Evolutionary conservation across 92 coral and sea anemone species (phyloP), one percentile per base, ranked within the genome.

Genomic region (Epizoanthus scotinus): DNA sequence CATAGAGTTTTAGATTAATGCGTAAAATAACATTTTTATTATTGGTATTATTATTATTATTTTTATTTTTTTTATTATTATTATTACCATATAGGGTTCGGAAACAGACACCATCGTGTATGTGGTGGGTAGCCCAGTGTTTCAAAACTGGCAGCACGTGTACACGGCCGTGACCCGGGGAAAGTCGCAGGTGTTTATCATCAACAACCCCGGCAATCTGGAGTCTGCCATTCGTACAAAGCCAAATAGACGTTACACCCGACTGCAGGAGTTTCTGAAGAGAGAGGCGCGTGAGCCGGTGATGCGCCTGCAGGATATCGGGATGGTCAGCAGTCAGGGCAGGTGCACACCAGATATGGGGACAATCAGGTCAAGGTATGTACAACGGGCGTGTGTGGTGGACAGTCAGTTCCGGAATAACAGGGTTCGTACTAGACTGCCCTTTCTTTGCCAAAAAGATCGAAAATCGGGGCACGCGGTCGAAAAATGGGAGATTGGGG

Each of bases 91-190:
- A n/a, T 17, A 71, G 78, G 78, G 78, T 7, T 71, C 78, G 29
- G 78, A 71, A 25, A 53, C 62, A 71, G 63, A 71, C 8, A 15
- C 63, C 4, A 54, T 71, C 12, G 78, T 71, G 63, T 71, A 71
- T 71, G 78, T 71, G 20, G 78, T 71, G 6, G 78, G 78, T 22
- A 71, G 78, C 31, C 78, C 78, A 7, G 18, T 17, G 21, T 13
- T 12, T 15, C 78, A 71, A 49, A 50, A 71, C 63, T 71, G 78
- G 78, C 78, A 53, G 17, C 78, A 71, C n/a, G 78, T 71, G 24
- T 71, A 71, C 61, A 71, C 78, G 0, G 78, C 78, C 6, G 49
- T 71, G 10, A 71, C 78, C 52, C 78, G 78, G 24, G 62, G 78
- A 58, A 50, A 31, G 17, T 71, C 78, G 18, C 22, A 71, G 31